Conservation (phyloP, 2,113 vertebrate genomes). For the Felis catus region DNA sequence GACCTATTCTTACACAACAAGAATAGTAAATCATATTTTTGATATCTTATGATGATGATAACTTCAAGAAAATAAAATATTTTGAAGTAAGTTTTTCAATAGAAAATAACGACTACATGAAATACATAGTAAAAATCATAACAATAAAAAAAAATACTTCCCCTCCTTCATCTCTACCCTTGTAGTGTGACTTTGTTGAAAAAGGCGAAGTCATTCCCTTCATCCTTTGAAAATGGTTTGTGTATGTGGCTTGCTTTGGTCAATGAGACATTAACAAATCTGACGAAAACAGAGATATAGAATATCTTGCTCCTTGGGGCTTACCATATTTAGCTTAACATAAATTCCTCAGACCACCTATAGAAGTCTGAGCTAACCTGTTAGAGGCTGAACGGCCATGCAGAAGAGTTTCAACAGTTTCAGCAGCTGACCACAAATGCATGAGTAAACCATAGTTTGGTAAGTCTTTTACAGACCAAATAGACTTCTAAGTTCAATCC, state of each 20-base stretch:
- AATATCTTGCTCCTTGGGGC: neutral
- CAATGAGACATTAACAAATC: neutral
- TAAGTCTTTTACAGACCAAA: neutral
- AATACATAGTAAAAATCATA: neutral
- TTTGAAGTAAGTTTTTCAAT: neutral
- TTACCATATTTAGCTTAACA: neutral
- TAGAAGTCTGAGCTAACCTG: neutral
- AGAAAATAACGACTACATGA: neutral
- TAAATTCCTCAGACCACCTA: neutral
- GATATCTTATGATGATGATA: neutral
- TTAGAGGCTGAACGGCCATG: fast-evolving
- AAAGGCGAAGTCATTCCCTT: neutral
- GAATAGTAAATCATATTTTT: neutral
- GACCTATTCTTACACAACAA: neutral
- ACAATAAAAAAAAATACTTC: neutral
- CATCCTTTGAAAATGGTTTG: neutral
- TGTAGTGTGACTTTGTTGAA: neutral
- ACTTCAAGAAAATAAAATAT: neutral
- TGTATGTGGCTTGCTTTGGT: neutral
- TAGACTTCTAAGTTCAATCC: neutral
- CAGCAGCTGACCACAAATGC: fast-evolving
- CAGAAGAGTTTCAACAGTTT: neutral
- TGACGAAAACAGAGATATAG: neutral
- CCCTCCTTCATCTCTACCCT: neutral
- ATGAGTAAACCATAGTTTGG: neutral